Percentiles rank a stretch among this genome's conserved stretches.
These are phyloP conservation scores for Drepana arcuata DNA, from an alignment of 1,140 invertebrate species.

Conservation along the genomic window DNA sequence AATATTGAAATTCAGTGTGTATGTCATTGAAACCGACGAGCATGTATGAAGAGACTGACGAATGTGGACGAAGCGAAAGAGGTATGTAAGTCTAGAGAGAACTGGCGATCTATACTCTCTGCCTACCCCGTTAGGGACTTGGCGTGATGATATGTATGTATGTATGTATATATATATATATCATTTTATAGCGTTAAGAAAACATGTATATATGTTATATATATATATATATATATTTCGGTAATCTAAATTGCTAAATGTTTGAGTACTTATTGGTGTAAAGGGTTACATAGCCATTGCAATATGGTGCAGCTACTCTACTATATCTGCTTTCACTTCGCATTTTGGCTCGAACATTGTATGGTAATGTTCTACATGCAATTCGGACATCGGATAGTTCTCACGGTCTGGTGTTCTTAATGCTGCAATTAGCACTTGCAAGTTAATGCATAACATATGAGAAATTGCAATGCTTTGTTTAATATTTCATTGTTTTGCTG, in stretches of 20 bases:
- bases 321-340: conserved; percentile 16
- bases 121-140: too few relatives aligned
- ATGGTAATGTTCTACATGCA: conserved; percentile 18
- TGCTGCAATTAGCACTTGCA: conserved; percentile 15
- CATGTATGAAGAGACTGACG: too few relatives aligned
- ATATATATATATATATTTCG: too few relatives aligned
- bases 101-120: too few relatives aligned
- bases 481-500: conserved; percentile 8
- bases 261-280: conserved; percentile 10
- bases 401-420: conserved; percentile 17
- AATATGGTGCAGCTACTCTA: conserved; percentile 1
- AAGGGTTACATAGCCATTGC: conserved; percentile 5
- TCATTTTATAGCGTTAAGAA: too few relatives aligned
- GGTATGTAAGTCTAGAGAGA: too few relatives aligned
- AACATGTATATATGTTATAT: too few relatives aligned
- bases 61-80: too few relatives aligned
- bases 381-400: conserved; percentile 15
- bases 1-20: too few relatives aligned
- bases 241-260: conserved; percentile 14
- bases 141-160: too few relatives aligned
- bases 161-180: too few relatives aligned
- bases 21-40: too few relatives aligned
- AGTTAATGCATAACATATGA: conserved; percentile 8
- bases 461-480: conserved; percentile 12
- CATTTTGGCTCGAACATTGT: conserved; percentile 16